Base-by-base conservation (phyloP, 1,140 invertebrate genomes). In the Brachionus sp. region DNA sequence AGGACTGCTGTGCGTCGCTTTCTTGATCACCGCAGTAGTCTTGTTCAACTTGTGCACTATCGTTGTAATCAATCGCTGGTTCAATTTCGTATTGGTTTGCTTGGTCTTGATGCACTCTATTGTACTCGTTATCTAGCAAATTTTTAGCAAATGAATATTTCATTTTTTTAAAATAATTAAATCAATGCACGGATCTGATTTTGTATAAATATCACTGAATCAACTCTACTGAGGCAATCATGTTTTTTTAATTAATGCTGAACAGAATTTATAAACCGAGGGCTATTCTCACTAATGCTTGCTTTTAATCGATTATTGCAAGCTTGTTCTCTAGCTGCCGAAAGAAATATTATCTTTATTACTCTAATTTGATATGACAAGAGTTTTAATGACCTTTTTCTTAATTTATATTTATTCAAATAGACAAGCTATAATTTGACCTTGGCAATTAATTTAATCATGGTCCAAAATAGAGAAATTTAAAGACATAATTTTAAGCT, bases 191-290 rank as follows among this genome's bases (percentile, higher is more conserved):
- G 9, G 50, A 19, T 57, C 16, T 37, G 16, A 70, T 70, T 12
- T 19, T n/a, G 66, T 70, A 35, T 70, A 70, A 37, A 37, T 39
- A 70, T 70, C 64, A 37, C 16, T 39, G 37, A 39, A 70, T 35
- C 66, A 70, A 39, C n/a, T 70, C 35, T 19, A 70, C 16, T 33
- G 29, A 39, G 35, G 66, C 66, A 39, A 70, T 39, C 66, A 70
- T 70, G 66, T 70, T 70, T 70, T 70, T 70, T 70, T 70, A 42
- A 70, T 70, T 70, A 70, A 66, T 12, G 33, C 64, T 70, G 16
- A 19, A 6, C 33, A 70, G 37, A 70, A 70, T 37, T 39, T 39
- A 70, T 9, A 57, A 57, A 57, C 50, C 66, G 16, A 70, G 35
- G 35, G 66, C 66, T 70, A 70, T 70, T 70, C 39, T 70, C 19